phyloP scores from a whole-genome alignment of 2,888 invertebrate genomes.

The Platycheirus rosarum region DNA sequence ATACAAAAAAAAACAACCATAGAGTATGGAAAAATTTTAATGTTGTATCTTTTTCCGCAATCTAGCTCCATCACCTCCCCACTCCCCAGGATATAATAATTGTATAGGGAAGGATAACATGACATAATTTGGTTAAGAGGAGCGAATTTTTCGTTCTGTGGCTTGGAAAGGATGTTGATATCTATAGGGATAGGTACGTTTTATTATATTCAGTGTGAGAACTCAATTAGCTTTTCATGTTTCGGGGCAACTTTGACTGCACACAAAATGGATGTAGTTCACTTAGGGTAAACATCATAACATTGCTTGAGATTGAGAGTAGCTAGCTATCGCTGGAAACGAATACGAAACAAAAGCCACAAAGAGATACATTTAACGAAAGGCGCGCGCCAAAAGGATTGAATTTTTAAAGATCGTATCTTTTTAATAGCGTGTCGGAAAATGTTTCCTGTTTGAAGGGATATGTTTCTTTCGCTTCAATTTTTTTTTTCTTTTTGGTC shows the following conservation, averaged over 20 bases:
- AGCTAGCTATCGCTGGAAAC: background rate
- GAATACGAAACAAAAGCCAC: background rate
- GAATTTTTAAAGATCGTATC: conserved; percentile 39
- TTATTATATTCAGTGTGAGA: conserved; percentile 49
- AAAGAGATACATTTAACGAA: conserved; percentile 29
- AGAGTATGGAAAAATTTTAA: conserved; percentile 56
- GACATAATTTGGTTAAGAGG: conserved; percentile 70
- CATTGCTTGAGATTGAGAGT: conserved; percentile 3
- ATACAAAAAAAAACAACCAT: conserved; percentile 29
- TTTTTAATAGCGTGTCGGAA: conserved; percentile 26
- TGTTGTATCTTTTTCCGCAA: conserved; percentile 63
- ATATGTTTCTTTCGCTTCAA: too few relatives aligned
- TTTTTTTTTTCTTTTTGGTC: conserved; percentile 1
- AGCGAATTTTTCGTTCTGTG: conserved; percentile 39
- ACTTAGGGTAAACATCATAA: conserved; percentile 16
- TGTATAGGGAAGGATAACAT: conserved; percentile 27
- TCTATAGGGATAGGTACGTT: background rate
- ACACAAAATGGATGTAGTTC: conserved; percentile 47
- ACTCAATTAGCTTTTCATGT: conserved; percentile 74
- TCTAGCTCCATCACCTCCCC: conserved; percentile 22
- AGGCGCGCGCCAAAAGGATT: conserved; percentile 20
- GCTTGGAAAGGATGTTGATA: background rate
- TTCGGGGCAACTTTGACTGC: conserved; percentile 62
- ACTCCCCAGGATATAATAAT: background rate
- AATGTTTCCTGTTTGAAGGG: too few relatives aligned